Conservation (phyloP, 1,140 invertebrate genomes). For the Drosophila kurseongensis region DNA sequence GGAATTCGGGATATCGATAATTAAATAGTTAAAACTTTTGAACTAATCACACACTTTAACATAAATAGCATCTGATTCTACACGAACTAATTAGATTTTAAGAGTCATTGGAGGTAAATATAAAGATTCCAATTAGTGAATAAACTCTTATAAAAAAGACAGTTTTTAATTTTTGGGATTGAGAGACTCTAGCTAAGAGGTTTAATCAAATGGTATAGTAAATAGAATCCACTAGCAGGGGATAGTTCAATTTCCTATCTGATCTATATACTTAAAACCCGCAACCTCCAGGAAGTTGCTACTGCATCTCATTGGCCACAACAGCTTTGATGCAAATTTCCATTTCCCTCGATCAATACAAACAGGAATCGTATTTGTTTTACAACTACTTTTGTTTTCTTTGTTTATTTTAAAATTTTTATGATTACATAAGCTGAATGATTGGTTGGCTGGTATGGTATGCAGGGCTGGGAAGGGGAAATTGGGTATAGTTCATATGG, state of each 20-base stretch:
- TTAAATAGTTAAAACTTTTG: no score
- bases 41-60: no score
- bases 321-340: background rate
- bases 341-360: background rate
- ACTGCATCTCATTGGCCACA: background rate
- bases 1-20: background rate
- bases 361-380: slow-evolving; percentile 29
- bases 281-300: no score
- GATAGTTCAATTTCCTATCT: background rate
- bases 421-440: slow-evolving; percentile 71
- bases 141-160: no score
- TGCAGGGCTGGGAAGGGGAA: slow-evolving; percentile 19
- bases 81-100: no score
- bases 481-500: slow-evolving; percentile 12
- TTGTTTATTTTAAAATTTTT: slow-evolving; percentile 70
- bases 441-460: slow-evolving; percentile 25
- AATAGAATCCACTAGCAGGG: background rate
- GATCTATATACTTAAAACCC: background rate
- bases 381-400: slow-evolving; percentile 61
- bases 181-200: no score
- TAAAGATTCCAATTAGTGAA: no score
- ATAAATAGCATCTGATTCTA: no score
- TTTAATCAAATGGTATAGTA: background rate
- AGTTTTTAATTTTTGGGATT: no score
- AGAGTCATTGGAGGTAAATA: no score